These are phyloP conservation scores for Gorilla gorilla DNA, from an alignment of 2,113 vertebrate genomes.

Conservation along the genomic window DNA sequence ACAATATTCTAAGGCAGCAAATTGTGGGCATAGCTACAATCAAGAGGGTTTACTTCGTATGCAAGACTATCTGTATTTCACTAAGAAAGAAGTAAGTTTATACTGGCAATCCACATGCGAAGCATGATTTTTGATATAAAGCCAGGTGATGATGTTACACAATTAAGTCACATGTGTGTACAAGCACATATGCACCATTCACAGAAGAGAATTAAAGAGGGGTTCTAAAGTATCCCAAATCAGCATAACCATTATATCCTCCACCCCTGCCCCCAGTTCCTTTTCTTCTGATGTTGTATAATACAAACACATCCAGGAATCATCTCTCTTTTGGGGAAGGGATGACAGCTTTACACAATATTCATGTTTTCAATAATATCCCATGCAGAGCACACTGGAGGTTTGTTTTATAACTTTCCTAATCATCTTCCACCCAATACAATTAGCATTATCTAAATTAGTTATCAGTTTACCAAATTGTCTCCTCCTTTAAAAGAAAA, in stretches of 20 bases:
- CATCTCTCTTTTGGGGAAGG: slow-evolving; percentile 48
- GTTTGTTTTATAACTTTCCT: slow-evolving; percentile 84
- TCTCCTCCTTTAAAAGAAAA: slow-evolving; percentile 80
- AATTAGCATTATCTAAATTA: slow-evolving; percentile 90
- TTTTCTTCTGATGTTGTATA: slow-evolving; percentile 37
- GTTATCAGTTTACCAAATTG: slow-evolving; percentile 87
- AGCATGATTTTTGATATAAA: neutral
- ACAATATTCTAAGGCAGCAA: neutral
- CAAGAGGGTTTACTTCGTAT: neutral
- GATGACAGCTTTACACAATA: slow-evolving; percentile 64
- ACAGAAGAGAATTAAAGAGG: slow-evolving; percentile 24
- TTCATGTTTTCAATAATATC: slow-evolving; percentile 73
- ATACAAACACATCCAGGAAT: slow-evolving; percentile 21
- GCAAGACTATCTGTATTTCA: slow-evolving; percentile 11
- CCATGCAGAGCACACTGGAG: slow-evolving; percentile 70
- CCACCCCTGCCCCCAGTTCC: neutral
- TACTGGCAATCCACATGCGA: neutral
- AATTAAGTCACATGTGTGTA: neutral
- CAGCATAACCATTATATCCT: neutral
- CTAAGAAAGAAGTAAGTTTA: slow-evolving; percentile 22
- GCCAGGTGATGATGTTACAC: neutral
- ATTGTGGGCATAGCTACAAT: neutral
- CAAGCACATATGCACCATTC: neutral
- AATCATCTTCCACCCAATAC: slow-evolving; percentile 86
- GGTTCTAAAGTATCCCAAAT: neutral